Conservation (phyloP, 2,888 invertebrate species). For the Perdita meconis region DNA sequence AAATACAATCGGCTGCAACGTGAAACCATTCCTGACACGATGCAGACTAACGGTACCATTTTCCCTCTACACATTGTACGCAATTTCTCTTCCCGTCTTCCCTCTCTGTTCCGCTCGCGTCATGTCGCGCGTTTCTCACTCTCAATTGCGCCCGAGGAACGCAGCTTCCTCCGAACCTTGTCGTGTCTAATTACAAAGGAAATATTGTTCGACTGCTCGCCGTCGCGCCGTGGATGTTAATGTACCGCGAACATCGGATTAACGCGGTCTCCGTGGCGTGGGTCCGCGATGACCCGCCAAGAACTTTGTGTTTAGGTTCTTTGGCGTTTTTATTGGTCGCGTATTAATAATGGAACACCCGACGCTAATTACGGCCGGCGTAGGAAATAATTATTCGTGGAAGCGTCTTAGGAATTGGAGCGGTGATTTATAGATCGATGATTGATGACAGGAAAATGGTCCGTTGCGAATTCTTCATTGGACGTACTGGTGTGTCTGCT, state of each 20-base stretch:
- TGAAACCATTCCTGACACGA: constrained; percentile 40
- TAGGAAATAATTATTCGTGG: too few relatives aligned
- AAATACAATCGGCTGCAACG: constrained; percentile 30
- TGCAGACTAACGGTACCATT: constrained; percentile 41
- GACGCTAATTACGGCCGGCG: too few relatives aligned
- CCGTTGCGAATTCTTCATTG: too few relatives aligned
- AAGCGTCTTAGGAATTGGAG: too few relatives aligned
- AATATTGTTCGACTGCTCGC: constrained; percentile 35
- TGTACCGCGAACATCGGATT: constrained; percentile 12
- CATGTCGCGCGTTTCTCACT: constrained; percentile 54
- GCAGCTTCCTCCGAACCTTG: constrained; percentile 30
- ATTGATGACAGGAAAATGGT: too few relatives aligned
- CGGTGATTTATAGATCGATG: too few relatives aligned
- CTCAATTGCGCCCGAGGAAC: constrained; percentile 33
- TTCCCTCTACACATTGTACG: constrained; percentile 44
- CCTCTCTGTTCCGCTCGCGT: constrained; percentile 48
- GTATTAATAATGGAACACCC: too few relatives aligned
- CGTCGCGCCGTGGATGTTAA: constrained; percentile 4
- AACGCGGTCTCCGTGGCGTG: neutral
- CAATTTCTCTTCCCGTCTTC: constrained; percentile 43
- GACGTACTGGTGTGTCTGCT: too few relatives aligned
- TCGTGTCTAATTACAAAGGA: constrained; percentile 46
- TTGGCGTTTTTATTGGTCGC: neutral
- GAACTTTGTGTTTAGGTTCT: neutral
- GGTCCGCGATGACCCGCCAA: constrained; percentile 12